These are phyloP conservation scores for Torymus texanus DNA, from an alignment of 2,888 invertebrate species.

Conservation along the genomic window DNA sequence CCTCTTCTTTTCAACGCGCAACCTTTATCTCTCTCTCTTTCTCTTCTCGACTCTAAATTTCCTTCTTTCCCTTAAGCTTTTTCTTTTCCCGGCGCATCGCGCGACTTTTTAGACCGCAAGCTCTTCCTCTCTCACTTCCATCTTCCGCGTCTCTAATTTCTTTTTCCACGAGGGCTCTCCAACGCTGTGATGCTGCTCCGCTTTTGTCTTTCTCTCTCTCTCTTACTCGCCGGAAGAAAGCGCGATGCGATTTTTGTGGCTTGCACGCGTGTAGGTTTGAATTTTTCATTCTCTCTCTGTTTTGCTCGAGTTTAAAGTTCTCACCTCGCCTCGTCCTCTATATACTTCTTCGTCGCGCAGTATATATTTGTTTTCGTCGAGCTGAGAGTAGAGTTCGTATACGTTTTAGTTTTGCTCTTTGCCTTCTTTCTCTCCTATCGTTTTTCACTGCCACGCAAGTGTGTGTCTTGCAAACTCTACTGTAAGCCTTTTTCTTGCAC, in stretches of 20 bases:
- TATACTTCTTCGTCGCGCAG: background rate
- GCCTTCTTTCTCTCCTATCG: background rate
- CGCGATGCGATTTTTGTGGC: constrained; percentile 11
- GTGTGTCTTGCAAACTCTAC: background rate
- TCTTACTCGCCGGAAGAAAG: background rate
- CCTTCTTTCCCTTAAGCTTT: background rate
- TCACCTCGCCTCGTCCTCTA: background rate
- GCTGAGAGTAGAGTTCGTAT: constrained; percentile 1
- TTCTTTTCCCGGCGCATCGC: background rate
- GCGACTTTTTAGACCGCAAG: constrained; percentile 20
- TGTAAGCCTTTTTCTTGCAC: constrained; percentile 8
- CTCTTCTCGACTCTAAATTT: constrained; percentile 3
- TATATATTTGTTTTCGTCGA: constrained; percentile 41
- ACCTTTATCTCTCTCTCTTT: background rate
- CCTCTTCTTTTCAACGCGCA: background rate
- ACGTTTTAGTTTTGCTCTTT: constrained; percentile 1
- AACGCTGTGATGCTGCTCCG: too few species aligned
- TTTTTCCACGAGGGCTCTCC: background rate
- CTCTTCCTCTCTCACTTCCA: background rate
- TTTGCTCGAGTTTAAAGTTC: constrained; percentile 23
- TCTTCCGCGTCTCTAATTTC: background rate
- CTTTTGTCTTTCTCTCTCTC: background rate
- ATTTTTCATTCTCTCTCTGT: constrained; percentile 37
- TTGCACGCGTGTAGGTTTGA: background rate
- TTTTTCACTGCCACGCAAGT: background rate